These are phyloP conservation scores for Mirza zaza DNA, from an alignment of 2,113 vertebrate species.

Conservation along the genomic window DNA sequence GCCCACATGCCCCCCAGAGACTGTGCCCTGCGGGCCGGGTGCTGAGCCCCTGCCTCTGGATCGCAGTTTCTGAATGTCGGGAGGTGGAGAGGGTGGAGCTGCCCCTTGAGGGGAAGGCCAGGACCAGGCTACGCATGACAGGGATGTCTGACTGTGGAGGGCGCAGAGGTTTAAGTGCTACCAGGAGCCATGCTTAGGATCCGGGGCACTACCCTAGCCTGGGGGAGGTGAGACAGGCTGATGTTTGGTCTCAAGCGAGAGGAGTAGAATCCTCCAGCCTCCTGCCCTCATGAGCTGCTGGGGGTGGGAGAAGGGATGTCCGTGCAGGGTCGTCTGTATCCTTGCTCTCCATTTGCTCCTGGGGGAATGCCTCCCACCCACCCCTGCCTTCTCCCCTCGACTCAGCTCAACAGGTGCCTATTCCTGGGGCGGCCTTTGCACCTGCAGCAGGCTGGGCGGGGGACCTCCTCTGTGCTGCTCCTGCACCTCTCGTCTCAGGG, in stretches of 20 bases:
- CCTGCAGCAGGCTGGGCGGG: accelerated
- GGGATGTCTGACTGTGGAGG: neutral
- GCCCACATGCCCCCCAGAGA: neutral
- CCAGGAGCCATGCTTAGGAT: neutral
- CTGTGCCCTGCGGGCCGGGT: neutral
- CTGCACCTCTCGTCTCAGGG: neutral
- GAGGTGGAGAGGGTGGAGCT: neutral
- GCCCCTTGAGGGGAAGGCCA: neutral
- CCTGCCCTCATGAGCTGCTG: neutral
- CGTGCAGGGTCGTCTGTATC: too few species aligned
- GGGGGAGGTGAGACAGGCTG: neutral
- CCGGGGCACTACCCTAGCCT: neutral
- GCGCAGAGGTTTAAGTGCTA: too few species aligned
- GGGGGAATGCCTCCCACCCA: too few species aligned
- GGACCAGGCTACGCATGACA: neutral
- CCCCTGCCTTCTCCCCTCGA: neutral
- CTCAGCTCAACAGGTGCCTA: neutral
- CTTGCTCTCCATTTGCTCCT: neutral
- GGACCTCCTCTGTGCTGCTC: neutral
- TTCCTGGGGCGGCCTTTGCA: neutral
- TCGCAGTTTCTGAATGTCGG: neutral
- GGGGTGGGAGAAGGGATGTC: neutral
- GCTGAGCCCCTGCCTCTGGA: neutral
- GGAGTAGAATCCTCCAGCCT: neutral
- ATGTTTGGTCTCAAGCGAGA: neutral